phyloP scores from a whole-genome alignment of 2,888 invertebrate species.

The Leptopterna dolabrata region DNA sequence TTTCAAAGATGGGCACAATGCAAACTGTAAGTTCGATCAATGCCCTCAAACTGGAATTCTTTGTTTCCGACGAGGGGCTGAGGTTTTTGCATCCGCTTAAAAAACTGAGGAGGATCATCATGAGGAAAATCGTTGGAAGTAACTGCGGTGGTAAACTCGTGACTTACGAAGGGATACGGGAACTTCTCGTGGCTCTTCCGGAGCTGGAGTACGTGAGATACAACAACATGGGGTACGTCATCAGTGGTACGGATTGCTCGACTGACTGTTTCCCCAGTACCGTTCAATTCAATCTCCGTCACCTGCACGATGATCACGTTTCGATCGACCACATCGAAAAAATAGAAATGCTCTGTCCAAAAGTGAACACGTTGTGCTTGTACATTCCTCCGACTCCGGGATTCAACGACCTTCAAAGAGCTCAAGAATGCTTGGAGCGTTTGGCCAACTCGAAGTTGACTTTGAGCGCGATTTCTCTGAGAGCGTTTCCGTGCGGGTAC shows the following conservation, averaged over 20 bases:
- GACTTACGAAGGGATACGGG: conserved; percentile 47
- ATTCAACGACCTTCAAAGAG: neutral
- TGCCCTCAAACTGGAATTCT: conserved; percentile 50
- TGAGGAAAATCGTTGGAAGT: conserved; percentile 52
- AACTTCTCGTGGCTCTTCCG: conserved; percentile 34
- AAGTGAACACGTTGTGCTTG: conserved; percentile 41
- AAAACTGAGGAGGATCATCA: conserved; percentile 37
- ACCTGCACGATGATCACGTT: conserved; percentile 54
- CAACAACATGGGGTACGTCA: conserved; percentile 54
- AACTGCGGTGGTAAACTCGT: conserved; percentile 52
- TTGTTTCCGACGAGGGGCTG: conserved; percentile 47
- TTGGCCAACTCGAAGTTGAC: neutral
- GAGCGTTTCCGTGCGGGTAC: neutral
- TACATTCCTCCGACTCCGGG: conserved; percentile 6
- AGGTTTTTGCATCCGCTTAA: conserved; percentile 33
- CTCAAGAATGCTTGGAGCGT: neutral
- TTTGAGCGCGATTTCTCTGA: conserved; percentile 14
- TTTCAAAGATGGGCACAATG: conserved; percentile 49
- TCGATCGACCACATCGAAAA: conserved; percentile 47
- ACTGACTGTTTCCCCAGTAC: neutral
- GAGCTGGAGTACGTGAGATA: conserved; percentile 50
- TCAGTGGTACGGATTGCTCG: neutral
- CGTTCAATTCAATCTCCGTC: conserved; percentile 24
- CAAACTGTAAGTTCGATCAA: conserved; percentile 16
- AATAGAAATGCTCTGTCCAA: conserved; percentile 45